These are phyloP conservation scores for Aurelia aurita DNA, from an alignment of 30 jellyfish, hydroid and myxozoan genomes.

Conservation along the genomic window DNA sequence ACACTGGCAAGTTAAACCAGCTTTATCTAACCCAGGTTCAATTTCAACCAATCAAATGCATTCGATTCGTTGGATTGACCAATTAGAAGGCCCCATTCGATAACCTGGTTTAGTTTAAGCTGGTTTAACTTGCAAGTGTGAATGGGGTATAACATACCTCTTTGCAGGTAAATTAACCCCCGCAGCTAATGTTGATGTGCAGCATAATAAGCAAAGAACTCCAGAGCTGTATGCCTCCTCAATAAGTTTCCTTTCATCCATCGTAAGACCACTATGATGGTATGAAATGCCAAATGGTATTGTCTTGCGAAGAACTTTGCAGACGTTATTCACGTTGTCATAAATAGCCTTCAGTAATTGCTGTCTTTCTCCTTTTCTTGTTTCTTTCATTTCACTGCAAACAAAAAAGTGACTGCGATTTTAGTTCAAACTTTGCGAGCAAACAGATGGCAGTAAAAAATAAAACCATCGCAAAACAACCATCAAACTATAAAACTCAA, in stretches of 20 bases:
- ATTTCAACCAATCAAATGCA: no score
- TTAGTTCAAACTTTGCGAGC: not conserved
- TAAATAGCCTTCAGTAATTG: constrained; percentile 62
- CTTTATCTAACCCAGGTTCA: no score
- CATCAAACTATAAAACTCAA: not conserved
- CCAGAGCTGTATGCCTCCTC: constrained; percentile 97
- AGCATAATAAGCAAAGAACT: constrained; percentile 85
- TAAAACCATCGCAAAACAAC: not conserved
- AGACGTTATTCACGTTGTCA: constrained; percentile 75
- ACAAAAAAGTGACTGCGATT: not conserved
- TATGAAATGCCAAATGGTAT: constrained; percentile 95
- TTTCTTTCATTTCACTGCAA: constrained; percentile 48
- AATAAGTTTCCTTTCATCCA: constrained; percentile 93
- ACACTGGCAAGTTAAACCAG: no score
- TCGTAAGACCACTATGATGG: constrained; percentile 97
- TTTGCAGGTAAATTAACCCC: constrained; percentile 99
- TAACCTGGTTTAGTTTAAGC: no score
- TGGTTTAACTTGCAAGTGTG: no score
- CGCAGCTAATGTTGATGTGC: constrained; percentile 99
- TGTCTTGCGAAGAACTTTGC: constrained; percentile 77
- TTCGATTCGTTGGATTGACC: no score
- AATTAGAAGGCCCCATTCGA: no score
- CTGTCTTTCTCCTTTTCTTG: constrained; percentile 56
- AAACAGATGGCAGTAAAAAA: no score
- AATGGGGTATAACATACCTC: constrained; percentile 65